Evolutionary conservation across 2,888 invertebrate genomes (phyloP), one percentile per base, ranked within the genome.

Genomic region (Schrankia costaestrigalis): DNA sequence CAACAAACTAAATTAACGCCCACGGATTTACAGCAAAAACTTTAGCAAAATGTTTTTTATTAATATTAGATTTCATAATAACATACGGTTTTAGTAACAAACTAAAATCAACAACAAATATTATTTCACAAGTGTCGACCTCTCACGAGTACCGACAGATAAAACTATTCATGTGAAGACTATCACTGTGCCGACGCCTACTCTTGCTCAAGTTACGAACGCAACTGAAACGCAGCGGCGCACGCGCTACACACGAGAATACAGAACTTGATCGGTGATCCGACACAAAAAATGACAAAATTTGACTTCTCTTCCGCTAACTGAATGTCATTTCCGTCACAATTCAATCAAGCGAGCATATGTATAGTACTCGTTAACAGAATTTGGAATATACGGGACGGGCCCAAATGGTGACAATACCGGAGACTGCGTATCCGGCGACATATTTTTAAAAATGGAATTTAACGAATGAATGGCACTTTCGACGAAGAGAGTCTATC

Each of bases 401-500:
- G 48, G 49, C n/a, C n/a, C n/a, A n/a, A n/a, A 65, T 66, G 79
- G 62, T 79, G 80, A 80, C 83, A 82, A 76, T 76, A 79, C 75
- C 80, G 82, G 83, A 83, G 84, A 73, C 71, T 66, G 69, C 66
- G 66, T 70, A 80, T 85, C 83, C 86, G 85, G 68, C 63, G 69
- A 54, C 58, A 66, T 63, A 35, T n/a, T 76, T 81, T 79, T 78
- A 77, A 78, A 82, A 77, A 75, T 75, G 75, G 70, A 74, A 74
- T 74, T 66, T 71, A 78, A 79, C 66, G 71, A 72, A 77, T 65
- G 71, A 72, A 77, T 72, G 65, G 60, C 71, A 74, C 70, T 78
- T 78, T 78, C 50, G 68, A 11, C 11, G n/a, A 64, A 69, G 77
- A 72, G 65, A 66, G 55, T 46, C 64, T 52, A 63, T 62, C 63